Base-by-base conservation (phyloP, 2,888 invertebrate species). In the Melieria omissa region DNA sequence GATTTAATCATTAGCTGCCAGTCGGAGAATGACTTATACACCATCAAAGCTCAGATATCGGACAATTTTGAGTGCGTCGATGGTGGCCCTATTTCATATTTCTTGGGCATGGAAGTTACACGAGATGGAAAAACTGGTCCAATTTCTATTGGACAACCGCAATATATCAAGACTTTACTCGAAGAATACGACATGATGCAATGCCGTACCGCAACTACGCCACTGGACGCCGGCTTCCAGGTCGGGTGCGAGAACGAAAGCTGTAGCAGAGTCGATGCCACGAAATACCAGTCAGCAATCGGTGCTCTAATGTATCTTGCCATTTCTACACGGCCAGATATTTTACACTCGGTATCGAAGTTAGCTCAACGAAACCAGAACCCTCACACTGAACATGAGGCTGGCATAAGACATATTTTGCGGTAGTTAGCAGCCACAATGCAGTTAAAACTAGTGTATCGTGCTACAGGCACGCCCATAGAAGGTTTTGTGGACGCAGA, bases 101-200 rank as follows among this genome's bases (percentile, higher is more conserved):
- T 77, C 45, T 54, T 77, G 10, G 74, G 75, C 2, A 71, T 75
- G 52, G 66, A 75, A 52, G 69, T 74, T 29, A 63, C 65, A 44
- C 55, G 68, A 14, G 62, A 70, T 12, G 72, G 68, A 9, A 68
- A 74, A 6, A 14, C 63, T 9, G 74, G 72, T 4, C 57, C 49
- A 44, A 72, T 74, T 47, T 16, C 67, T 14, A 29, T 68, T 0
- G 54, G 62, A n/a, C 71, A 73, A 67, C n/a, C 10, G 16, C 57
- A 62, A 44, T 73, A 68, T 57, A 71, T 71, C n/a, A 49, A 60
- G n/a, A 46, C 71, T 14, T 16, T 72, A 41, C 64, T 73, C 10
- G 16, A 60, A 9, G 45, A 65, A 12, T 61, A 67, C 49, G 46
- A 70, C 3, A 73, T 73, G 73, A 61, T 49, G n/a, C 46, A 46